Evolutionary conservation across 2,113 vertebrate genomes (phyloP).

Genomic region (Chiloscyllium plagiosum): DNA sequence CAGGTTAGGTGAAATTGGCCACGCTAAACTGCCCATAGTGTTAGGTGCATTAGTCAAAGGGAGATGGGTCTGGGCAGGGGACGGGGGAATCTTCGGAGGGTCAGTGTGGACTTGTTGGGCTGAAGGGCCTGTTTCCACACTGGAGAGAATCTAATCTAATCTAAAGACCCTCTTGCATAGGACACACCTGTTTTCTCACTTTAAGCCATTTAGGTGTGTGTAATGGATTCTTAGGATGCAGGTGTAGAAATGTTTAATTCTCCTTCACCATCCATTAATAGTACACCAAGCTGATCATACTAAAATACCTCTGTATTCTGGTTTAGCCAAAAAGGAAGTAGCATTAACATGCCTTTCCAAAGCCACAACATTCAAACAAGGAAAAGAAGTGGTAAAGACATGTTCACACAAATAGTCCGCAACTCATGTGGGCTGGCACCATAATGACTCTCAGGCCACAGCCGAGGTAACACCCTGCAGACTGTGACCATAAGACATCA

Average conservation of each 20-base stretch:
- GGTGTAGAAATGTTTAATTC: not conserved
- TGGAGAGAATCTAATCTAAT: too few relatives aligned
- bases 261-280: not conserved
- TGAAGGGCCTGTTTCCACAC: too few relatives aligned
- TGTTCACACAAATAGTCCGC: not conserved
- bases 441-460: not conserved
- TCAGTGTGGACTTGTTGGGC: too few relatives aligned
- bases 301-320: not conserved
- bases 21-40: too few relatives aligned
- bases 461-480: not conserved
- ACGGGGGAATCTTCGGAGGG: too few relatives aligned
- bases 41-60: too few relatives aligned
- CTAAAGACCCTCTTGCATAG: not conserved
- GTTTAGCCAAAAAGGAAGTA: not conserved
- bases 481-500: too few relatives aligned
- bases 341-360: not conserved
- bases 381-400: not conserved
- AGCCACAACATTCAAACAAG: not conserved
- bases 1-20: too few relatives aligned
- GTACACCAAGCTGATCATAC: not conserved
- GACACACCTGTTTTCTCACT: not conserved
- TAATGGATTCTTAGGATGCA: not conserved
- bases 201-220: not conserved
- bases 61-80: too few relatives aligned
- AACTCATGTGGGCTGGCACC: not conserved